phyloP scores from a whole-genome alignment of 2,113 vertebrate species.

The Leucoraja erinaceus region DNA sequence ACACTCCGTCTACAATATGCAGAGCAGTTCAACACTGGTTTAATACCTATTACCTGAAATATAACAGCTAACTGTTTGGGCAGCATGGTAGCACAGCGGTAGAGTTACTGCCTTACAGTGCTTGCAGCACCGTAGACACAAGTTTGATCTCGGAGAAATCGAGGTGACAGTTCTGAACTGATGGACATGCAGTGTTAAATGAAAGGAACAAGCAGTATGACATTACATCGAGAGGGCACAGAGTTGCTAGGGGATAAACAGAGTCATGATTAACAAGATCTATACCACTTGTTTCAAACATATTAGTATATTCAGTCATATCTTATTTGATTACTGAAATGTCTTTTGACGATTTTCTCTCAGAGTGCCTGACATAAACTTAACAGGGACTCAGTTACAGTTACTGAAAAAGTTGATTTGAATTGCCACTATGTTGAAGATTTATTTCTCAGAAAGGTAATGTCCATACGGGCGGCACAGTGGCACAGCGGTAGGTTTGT shows the following conservation, averaged over 20 bases:
- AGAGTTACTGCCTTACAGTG: too few species aligned
- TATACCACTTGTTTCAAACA: conserved; percentile 99
- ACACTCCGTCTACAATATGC: too few species aligned
- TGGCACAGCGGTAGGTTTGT: too few species aligned
- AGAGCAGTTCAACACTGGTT: too few species aligned
- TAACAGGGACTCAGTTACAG: background rate
- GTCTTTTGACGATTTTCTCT: conserved; percentile 15
- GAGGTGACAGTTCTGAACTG: conserved; percentile 85
- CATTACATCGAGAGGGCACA: conserved; percentile 99
- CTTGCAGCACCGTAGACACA: too few species aligned
- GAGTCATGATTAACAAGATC: conserved; percentile 99
- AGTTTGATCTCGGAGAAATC: too few species aligned
- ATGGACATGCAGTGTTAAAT: conserved; percentile 98
- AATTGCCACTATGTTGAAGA: background rate
- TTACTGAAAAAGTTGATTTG: background rate
- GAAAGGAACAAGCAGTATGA: conserved; percentile 96
- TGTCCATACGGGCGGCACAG: background rate
- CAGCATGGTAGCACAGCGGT: too few species aligned
- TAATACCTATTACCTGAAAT: too few species aligned
- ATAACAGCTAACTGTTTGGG: too few species aligned
- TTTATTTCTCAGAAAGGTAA: background rate
- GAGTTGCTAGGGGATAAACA: conserved; percentile 88
- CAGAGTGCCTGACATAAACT: background rate
- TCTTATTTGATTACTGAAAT: conserved; percentile 33
- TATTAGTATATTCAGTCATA: conserved; percentile 73